Conservation (phyloP, 37 sponge, comb jelly and placozoan genomes). For the Lycopodina hypogea region DNA sequence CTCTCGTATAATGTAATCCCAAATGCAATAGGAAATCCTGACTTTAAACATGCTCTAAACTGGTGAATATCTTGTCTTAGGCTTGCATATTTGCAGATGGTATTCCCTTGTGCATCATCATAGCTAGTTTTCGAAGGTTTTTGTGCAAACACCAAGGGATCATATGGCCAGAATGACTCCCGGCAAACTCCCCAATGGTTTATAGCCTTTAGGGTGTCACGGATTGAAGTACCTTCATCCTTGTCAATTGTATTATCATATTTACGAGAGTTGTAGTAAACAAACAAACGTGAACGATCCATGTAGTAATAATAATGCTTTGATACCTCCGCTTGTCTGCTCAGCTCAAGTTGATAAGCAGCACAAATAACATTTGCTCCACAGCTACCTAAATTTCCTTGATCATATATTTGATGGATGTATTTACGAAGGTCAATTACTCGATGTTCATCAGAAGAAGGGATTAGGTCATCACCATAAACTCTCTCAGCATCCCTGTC, state of each 20-base stretch:
- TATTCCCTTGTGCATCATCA: constrained; percentile 10
- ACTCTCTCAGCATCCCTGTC: neutral
- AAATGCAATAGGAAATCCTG: constrained; percentile 2
- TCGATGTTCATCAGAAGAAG: neutral
- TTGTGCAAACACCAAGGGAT: neutral
- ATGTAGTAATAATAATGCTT: neutral
- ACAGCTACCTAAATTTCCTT: constrained; percentile 8
- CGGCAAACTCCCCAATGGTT: constrained; percentile 2
- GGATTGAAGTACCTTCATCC: constrained; percentile 11
- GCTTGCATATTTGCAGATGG: constrained; percentile 1
- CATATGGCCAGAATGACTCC: constrained; percentile 12
- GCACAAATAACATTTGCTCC: constrained; percentile 14
- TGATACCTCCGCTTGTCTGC: neutral
- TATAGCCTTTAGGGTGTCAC: constrained; percentile 18
- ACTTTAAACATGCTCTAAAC: constrained; percentile 1
- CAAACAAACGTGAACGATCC: constrained; percentile 21
- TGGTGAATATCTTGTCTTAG: constrained; percentile 5
- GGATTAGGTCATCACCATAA: neutral
- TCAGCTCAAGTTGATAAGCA: constrained; percentile 7
- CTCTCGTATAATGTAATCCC: constrained; percentile 2
- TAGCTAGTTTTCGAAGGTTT: neutral
- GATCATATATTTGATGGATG: neutral
- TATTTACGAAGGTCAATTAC: constrained; percentile 3
- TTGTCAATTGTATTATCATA: neutral
- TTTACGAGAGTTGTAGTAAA: constrained; percentile 17